Conservation (phyloP, 2,113 vertebrate genomes). For the Tupaia chinensis region DNA sequence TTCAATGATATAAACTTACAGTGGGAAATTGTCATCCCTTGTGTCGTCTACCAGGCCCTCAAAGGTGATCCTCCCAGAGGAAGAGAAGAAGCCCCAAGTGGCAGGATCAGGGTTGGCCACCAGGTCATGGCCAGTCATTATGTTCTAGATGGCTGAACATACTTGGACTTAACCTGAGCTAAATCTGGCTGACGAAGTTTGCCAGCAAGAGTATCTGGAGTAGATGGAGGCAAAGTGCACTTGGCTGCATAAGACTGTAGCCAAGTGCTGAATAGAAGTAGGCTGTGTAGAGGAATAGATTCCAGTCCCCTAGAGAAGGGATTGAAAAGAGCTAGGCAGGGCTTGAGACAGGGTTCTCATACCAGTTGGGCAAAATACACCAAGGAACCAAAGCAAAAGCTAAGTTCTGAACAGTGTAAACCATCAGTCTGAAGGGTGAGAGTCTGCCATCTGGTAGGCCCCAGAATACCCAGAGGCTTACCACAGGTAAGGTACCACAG, state of each 20-base stretch:
- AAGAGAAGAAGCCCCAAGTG: background rate
- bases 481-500: background rate
- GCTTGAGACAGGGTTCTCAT: background rate
- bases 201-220: conserved; percentile 8
- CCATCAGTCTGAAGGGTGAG: background rate
- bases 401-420: background rate
- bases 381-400: conserved; percentile 40
- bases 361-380: background rate
- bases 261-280: background rate
- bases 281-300: background rate
- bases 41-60: background rate
- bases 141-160: background rate
- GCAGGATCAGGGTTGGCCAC: background rate
- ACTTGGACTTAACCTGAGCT: background rate
- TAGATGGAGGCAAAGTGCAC: background rate
- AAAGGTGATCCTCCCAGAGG: background rate
- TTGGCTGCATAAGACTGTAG: background rate
- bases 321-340: background rate
- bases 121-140: background rate
- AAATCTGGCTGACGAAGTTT: background rate
- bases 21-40: background rate
- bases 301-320: background rate
- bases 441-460: background rate
- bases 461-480: background rate
- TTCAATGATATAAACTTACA: background rate